Conservation (phyloP, 2,113 vertebrate genomes). For the Bungarus multicinctus region DNA sequence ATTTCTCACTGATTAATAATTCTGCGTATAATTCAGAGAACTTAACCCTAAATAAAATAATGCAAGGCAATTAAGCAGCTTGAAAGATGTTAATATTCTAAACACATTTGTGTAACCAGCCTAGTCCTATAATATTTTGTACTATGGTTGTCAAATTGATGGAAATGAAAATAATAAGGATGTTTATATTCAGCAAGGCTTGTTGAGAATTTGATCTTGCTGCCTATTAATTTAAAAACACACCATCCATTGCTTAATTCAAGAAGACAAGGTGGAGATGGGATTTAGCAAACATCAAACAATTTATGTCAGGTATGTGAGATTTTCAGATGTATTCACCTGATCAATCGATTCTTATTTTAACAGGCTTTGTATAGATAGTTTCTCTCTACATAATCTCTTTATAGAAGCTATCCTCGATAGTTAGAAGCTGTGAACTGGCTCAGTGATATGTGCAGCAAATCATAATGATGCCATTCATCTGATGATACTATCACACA, state of each 20-base stretch:
- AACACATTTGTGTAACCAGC: not conserved
- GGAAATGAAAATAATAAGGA: not conserved
- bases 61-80: not conserved
- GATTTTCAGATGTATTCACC: not conserved
- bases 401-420: not conserved
- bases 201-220: not conserved
- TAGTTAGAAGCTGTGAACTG: not conserved
- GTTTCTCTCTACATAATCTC: not conserved
- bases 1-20: constrained; percentile 31
- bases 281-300: too few relatives aligned
- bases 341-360: not conserved
- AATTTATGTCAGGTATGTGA: not conserved
- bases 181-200: not conserved
- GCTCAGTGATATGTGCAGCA: not conserved
- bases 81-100: not conserved
- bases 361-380: not conserved
- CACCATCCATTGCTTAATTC: not conserved
- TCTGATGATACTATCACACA: not conserved
- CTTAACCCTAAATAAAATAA: not conserved
- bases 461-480: not conserved
- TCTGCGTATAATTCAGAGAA: constrained; percentile 12
- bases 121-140: not conserved
- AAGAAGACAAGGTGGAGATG: not conserved
- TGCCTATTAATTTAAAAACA: not conserved
- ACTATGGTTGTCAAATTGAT: not conserved